These are phyloP conservation scores for Romanogobio albipinnatus DNA, from an alignment of 2,113 vertebrate species.

Conservation along the genomic window DNA sequence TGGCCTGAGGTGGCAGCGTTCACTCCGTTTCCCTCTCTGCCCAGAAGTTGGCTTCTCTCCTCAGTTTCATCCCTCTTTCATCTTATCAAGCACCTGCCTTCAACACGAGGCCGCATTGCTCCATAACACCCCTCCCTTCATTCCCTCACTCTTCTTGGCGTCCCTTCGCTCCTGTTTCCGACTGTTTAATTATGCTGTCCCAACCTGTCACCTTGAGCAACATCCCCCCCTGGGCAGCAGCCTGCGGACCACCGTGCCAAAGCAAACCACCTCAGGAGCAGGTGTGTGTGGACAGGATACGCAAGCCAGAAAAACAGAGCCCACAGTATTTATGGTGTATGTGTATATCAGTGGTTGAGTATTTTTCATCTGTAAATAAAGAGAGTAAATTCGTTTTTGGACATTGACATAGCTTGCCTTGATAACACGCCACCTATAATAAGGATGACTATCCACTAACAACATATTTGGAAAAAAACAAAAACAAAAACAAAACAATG, in stretches of 20 bases:
- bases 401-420: slow-evolving; percentile 34
- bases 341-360: slow-evolving; percentile 8
- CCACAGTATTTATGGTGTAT: slow-evolving; percentile 20
- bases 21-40: slow-evolving; percentile 16
- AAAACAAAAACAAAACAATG: slow-evolving; percentile 9
- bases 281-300: slow-evolving; percentile 36
- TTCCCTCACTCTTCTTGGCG: slow-evolving; percentile 10
- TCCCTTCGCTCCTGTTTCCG: slow-evolving; percentile 21
- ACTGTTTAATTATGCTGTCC: slow-evolving; percentile 52
- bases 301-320: slow-evolving; percentile 44
- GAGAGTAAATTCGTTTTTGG: slow-evolving; percentile 43
- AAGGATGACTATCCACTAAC: slow-evolving; percentile 33
- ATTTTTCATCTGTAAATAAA: slow-evolving; percentile 48
- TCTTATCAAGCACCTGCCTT: slow-evolving; percentile 60
- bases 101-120: slow-evolving; percentile 27
- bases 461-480: slow-evolving; percentile 29
- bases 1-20: slow-evolving; percentile 45
- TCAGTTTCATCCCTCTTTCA: slow-evolving; percentile 51
- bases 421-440: slow-evolving; percentile 49
- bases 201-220: slow-evolving; percentile 36
- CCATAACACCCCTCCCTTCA: background rate
- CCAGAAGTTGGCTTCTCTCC: slow-evolving; percentile 42
- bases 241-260: slow-evolving; percentile 34
- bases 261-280: slow-evolving; percentile 47
- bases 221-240: slow-evolving; percentile 15